Evolutionary conservation across 2,888 invertebrate species (phyloP), one percentile per base, ranked within the genome.

Genomic region (Himalopsyche kuldschensis): DNA sequence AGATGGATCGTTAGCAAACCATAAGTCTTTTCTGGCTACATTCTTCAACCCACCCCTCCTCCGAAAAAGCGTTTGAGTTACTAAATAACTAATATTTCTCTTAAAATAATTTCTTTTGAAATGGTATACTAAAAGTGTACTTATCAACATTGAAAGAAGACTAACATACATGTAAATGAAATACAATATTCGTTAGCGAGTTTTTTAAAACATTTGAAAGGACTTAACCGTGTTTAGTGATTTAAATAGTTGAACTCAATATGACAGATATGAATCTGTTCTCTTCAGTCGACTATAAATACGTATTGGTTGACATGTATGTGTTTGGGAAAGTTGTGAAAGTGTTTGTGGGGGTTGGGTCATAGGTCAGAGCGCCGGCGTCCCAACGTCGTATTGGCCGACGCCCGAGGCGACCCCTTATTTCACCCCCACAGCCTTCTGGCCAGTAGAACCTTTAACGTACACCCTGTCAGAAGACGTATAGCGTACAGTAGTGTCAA

Each of bases 311-410:
- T 69, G 11, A 3, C 1, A 69, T 11, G 69, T 69, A 27, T 69
- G 69, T 11, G 69, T 69, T 4, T 15, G 80, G 80, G 75, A 41
- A 27, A 63, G 35, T 69, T 69, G 32, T 75, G 46, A 80, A 55
- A 32, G 35, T 80, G 69, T 46, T 69, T 24, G 63, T 20, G 83
- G 78, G 84, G 84, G 84, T 46, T 76, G 84, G 84, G 63, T 84
- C 84, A 84, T 78, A 84, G 84, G 84, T 84, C 84, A 78, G 47
- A 82, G 84, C 79, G 84, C 80, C 82, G 79, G 84, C 84, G 84
- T 82, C 82, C 82, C 80, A 81, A 79, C 84, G 84, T 80, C 81
- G 76, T 77, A 84, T 84, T 84, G 84, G 84, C 76, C 84, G 76
- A 27, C 81, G 81, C 75, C 81, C 41, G 75, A 69, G 76, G 81